Conservation (phyloP, 1,140 invertebrate genomes). For the Hirudo medicinalis region DNA sequence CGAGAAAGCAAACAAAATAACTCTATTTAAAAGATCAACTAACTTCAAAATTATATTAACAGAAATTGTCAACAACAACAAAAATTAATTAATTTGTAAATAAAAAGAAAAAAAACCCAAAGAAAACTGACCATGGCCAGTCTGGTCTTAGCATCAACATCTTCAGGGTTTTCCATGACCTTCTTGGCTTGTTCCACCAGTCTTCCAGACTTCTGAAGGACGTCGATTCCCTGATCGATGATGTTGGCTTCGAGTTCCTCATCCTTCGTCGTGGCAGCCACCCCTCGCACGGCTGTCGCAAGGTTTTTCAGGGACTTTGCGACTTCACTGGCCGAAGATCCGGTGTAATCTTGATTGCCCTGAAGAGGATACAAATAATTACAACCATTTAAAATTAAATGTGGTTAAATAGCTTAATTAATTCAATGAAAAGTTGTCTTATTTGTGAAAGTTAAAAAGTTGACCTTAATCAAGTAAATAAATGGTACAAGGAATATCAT, state of each 20-base stretch:
- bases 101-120: too few relatives aligned
- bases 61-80: too few relatives aligned
- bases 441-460: too few relatives aligned
- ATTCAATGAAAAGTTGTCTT: not conserved
- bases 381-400: not conserved
- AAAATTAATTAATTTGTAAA: too few relatives aligned
- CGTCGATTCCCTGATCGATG: slow-evolving; percentile 53
- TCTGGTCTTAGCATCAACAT: slow-evolving; percentile 20
- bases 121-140: slow-evolving; percentile 14
- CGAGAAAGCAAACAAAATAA: too few relatives aligned
- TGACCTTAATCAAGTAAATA: too few relatives aligned
- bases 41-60: too few relatives aligned
- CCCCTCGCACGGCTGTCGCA: slow-evolving; percentile 56
- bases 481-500: too few relatives aligned
- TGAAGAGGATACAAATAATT: slow-evolving; percentile 23
- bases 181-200: slow-evolving; percentile 64
- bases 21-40: too few relatives aligned
- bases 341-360: slow-evolving; percentile 68
- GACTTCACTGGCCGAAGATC: slow-evolving; percentile 64
- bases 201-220: slow-evolving; percentile 58
- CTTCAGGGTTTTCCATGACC: slow-evolving; percentile 48
- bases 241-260: slow-evolving; percentile 47
- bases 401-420: not conserved
- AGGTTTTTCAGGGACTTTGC: slow-evolving; percentile 56
- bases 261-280: slow-evolving; percentile 53